Percentiles rank a stretch among this genome's conserved stretches.
Evolutionary conservation across 2,797 vertebrate species (phyloP).

Genomic region (Xiphophorus birchmanni): DNA sequence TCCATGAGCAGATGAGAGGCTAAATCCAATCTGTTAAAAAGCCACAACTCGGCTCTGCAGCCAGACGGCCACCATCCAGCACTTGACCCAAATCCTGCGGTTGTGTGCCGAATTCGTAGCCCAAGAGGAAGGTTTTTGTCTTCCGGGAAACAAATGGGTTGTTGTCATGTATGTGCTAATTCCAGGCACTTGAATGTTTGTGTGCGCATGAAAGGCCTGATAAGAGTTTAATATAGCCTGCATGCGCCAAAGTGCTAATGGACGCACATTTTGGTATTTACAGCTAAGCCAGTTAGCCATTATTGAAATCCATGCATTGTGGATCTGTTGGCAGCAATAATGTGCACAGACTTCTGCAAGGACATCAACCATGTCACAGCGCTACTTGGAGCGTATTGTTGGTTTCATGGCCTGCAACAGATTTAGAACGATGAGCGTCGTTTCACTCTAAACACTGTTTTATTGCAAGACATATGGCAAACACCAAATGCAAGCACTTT

Average conservation of each 20-base stretch:
- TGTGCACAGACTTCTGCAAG: constrained; percentile 42
- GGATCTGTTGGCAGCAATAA: constrained; percentile 17
- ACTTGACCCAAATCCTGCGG: constrained; percentile 68
- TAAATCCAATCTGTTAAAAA: constrained; percentile 75
- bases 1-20: constrained; percentile 56
- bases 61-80: constrained; percentile 44
- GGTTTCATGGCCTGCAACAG: constrained; percentile 38
- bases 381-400: constrained; percentile 34
- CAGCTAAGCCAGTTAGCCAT: constrained; percentile 20
- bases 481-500: constrained; percentile 24
- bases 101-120: constrained; percentile 11
- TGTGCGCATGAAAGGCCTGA: background rate
- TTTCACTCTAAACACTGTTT: constrained; percentile 41
- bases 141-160: constrained; percentile 24
- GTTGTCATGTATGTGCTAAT: constrained; percentile 7
- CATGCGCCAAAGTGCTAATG: constrained; percentile 18
- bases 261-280: constrained; percentile 23
- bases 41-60: constrained; percentile 53
- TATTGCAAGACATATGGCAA: constrained; percentile 9
- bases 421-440: constrained; percentile 37
- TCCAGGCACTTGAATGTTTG: constrained; percentile 3
- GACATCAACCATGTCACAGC: constrained; percentile 17
- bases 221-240: constrained; percentile 16
- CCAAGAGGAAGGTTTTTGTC: constrained; percentile 27
- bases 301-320: constrained; percentile 26